Evolutionary conservation across 37 sponge, comb jelly and placozoan species (phyloP).

Genomic region (Mnemiopsis leidyi): DNA sequence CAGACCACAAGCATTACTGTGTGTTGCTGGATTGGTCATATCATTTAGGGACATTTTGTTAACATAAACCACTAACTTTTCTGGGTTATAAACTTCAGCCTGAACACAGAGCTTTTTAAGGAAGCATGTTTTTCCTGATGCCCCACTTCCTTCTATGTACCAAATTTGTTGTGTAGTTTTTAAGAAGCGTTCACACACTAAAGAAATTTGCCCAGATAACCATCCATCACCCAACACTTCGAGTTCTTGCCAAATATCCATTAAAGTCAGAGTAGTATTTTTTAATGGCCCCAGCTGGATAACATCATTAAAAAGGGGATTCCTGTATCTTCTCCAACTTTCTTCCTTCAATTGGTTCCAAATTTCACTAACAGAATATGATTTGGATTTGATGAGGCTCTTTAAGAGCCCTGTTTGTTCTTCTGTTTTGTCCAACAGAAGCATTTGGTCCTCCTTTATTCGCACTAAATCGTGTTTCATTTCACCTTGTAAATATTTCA

Average conservation of each 20-base stretch:
- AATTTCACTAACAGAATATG: background rate
- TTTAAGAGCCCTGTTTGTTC: constrained; percentile 27
- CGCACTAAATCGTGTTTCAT: constrained; percentile 17
- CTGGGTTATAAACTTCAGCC: constrained; percentile 26
- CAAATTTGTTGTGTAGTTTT: background rate
- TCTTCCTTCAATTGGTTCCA: constrained; percentile 15
- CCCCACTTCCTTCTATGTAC: constrained; percentile 42
- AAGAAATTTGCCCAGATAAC: constrained; percentile 17
- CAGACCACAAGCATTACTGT: background rate
- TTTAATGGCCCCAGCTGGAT: background rate
- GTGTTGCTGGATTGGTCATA: background rate
- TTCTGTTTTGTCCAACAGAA: constrained; percentile 37
- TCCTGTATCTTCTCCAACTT: constrained; percentile 47
- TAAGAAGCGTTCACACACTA: constrained; percentile 29
- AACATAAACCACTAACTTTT: background rate
- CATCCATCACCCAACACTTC: constrained; percentile 57
- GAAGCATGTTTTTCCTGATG: constrained; percentile 49
- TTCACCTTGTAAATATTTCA: constrained; percentile 41
- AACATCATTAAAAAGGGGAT: constrained; percentile 17
- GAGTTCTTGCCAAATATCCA: constrained; percentile 44
- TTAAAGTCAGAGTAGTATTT: background rate
- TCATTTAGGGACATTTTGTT: background rate
- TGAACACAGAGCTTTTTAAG: constrained; percentile 33
- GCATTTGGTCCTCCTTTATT: constrained; percentile 36
- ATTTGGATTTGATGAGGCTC: background rate